A percentile compares a stretch with the other conserved stretches of the same genome.
These are phyloP conservation scores for Beroe forskalii DNA, from an alignment of 37 sponge, comb jelly and placozoan species.

Conservation along the genomic window DNA sequence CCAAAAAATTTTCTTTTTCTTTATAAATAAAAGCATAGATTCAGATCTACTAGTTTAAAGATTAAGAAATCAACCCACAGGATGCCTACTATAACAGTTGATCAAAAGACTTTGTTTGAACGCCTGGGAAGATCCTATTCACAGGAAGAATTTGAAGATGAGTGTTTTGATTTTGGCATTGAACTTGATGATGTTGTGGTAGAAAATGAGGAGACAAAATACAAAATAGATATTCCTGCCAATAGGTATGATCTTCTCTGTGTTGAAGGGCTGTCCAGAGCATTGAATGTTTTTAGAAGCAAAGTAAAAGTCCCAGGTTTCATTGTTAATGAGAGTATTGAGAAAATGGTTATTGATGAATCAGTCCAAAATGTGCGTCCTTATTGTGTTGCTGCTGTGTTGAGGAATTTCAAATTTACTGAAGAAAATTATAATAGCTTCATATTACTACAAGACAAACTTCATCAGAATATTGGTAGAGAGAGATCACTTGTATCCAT, in stretches of 20 bases:
- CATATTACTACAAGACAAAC: slow-evolving; percentile 93
- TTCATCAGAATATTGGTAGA: slow-evolving; percentile 96
- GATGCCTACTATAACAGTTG: slow-evolving; percentile 88
- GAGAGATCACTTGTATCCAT: slow-evolving; percentile 87
- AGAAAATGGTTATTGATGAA: neutral
- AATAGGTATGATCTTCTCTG: slow-evolving; percentile 99
- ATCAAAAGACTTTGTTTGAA: slow-evolving; percentile 75
- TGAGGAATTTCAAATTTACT: slow-evolving; percentile 83
- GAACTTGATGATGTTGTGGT: slow-evolving; percentile 96
- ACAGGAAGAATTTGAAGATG: slow-evolving; percentile 88
- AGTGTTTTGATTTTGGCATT: slow-evolving; percentile 96
- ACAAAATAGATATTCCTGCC: slow-evolving; percentile 94
- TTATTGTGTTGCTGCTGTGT: slow-evolving; percentile 84
- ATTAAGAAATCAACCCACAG: too few species aligned
- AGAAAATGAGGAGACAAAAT: slow-evolving; percentile 76
- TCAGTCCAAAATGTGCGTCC: slow-evolving; percentile 70
- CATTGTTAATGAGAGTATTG: neutral
- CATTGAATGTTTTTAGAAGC: slow-evolving; percentile 81
- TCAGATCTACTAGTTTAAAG: too few species aligned
- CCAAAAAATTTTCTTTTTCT: too few species aligned
- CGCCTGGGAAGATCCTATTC: slow-evolving; percentile 73
- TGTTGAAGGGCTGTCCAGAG: slow-evolving; percentile 83
- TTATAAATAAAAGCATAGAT: too few species aligned
- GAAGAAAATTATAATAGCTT: slow-evolving; percentile 85
- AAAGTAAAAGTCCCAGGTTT: slow-evolving; percentile 51